A percentile compares a stretch with the other conserved stretches of the same genome.
Conservation (phyloP, 2,797 vertebrate genomes). For the Cirrhinus mrigala region DNA sequence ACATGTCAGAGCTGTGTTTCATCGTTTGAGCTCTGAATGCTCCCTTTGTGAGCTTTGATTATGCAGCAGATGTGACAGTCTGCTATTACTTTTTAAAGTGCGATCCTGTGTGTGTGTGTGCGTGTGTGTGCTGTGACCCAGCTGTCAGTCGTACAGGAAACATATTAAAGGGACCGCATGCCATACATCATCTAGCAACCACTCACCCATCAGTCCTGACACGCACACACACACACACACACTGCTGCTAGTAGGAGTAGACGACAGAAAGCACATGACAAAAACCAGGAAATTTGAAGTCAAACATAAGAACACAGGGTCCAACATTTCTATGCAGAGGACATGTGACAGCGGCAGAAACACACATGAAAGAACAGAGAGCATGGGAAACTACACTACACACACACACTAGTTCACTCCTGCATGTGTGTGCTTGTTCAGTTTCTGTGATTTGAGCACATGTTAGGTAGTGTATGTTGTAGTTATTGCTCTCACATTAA, state of each 20-base stretch:
- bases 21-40: constrained; percentile 66
- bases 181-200: constrained; percentile 81
- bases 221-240: constrained; percentile 44
- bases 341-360: background rate
- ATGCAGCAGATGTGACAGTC: constrained; percentile 84
- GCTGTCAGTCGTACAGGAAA: constrained; percentile 76
- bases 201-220: constrained; percentile 71
- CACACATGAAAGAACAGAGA: background rate
- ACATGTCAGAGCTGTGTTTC: constrained; percentile 60
- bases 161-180: constrained; percentile 79
- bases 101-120: constrained; percentile 63
- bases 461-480: background rate
- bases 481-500: too few species aligned
- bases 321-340: background rate
- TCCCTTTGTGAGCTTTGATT: constrained; percentile 84
- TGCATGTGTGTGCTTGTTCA: constrained; percentile 8
- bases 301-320: background rate
- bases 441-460: constrained; percentile 19
- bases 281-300: background rate
- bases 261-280: background rate
- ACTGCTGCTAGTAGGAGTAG: background rate
- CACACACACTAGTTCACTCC: background rate
- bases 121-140: constrained; percentile 31
- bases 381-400: too few species aligned
- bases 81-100: constrained; percentile 80